These are phyloP conservation scores for Leucophenga maculata DNA, from an alignment of 2,888 invertebrate species.

Conservation along the genomic window DNA sequence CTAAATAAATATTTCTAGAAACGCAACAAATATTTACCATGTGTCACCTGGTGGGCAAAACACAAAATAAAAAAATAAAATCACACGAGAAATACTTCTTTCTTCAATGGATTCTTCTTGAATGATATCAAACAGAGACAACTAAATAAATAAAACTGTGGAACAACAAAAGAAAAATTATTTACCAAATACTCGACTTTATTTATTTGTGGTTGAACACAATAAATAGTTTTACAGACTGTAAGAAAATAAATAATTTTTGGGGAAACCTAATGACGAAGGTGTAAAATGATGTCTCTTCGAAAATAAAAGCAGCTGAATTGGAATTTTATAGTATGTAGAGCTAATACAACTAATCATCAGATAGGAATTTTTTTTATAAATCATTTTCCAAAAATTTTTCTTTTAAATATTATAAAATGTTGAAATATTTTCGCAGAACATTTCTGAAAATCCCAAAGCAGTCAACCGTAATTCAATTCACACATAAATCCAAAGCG, in stretches of 20 bases:
- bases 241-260: constrained; percentile 4
- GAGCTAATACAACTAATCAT: too few relatives aligned
- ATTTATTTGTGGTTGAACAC: constrained; percentile 38
- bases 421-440: too few relatives aligned
- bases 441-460: too few relatives aligned
- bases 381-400: too few relatives aligned
- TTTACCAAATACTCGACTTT: constrained; percentile 42
- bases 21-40: constrained; percentile 19
- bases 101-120: constrained; percentile 13
- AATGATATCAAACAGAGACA: constrained; percentile 43
- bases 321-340: constrained; percentile 46
- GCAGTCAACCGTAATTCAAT: too few relatives aligned
- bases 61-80: constrained; percentile 15
- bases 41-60: neutral
- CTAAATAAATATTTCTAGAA: constrained; percentile 29
- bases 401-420: too few relatives aligned
- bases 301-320: constrained; percentile 32
- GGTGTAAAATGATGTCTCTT: constrained; percentile 25
- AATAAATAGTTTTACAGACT: constrained; percentile 38
- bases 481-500: too few relatives aligned
- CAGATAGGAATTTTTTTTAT: too few relatives aligned
- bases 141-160: constrained; percentile 58
- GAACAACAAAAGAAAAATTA: constrained; percentile 45
- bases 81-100: constrained; percentile 9
- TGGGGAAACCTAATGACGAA: constrained; percentile 29